These are phyloP conservation scores for Cistogaster globosa DNA, from an alignment of 2,888 invertebrate genomes.

Conservation along the genomic window DNA sequence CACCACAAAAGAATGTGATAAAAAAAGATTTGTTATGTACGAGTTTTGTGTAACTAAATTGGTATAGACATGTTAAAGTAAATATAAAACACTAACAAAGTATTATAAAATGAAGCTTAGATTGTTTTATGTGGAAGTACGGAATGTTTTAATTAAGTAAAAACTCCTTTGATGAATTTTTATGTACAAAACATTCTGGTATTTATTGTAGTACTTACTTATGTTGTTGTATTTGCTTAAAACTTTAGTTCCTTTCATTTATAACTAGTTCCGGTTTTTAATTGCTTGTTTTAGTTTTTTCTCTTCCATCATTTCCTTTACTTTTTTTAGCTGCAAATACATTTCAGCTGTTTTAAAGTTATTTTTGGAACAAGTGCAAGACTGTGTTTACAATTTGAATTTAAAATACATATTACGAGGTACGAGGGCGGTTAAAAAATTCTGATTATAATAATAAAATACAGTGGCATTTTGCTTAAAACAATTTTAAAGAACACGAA, in stretches of 20 bases:
- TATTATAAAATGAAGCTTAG: not conserved
- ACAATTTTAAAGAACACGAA: no score
- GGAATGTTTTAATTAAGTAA: conserved; percentile 6
- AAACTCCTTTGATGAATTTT: conserved; percentile 39
- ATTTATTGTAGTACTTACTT: not conserved
- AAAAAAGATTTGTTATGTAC: not conserved
- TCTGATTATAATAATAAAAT: not conserved
- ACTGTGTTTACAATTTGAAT: conserved; percentile 14
- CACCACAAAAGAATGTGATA: not conserved
- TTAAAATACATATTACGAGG: not conserved
- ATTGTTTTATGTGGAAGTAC: conserved; percentile 10
- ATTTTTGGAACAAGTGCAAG: conserved; percentile 67
- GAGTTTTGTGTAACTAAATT: conserved; percentile 21
- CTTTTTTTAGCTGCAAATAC: conserved; percentile 10
- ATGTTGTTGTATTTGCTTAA: conserved; percentile 45
- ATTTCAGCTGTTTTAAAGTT: conserved; percentile 58
- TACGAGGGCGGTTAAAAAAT: not conserved
- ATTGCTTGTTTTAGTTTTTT: conserved; percentile 26
- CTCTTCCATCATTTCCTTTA: not conserved
- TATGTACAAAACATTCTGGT: not conserved
- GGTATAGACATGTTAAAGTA: conserved; percentile 54
- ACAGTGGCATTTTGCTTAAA: no score
- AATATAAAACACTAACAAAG: conserved; percentile 9
- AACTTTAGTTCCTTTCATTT: conserved; percentile 60
- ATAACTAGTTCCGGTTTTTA: conserved; percentile 63